These are phyloP conservation scores for Polyergus mexicanus DNA, from an alignment of 1,140 invertebrate genomes.

Conservation along the genomic window DNA sequence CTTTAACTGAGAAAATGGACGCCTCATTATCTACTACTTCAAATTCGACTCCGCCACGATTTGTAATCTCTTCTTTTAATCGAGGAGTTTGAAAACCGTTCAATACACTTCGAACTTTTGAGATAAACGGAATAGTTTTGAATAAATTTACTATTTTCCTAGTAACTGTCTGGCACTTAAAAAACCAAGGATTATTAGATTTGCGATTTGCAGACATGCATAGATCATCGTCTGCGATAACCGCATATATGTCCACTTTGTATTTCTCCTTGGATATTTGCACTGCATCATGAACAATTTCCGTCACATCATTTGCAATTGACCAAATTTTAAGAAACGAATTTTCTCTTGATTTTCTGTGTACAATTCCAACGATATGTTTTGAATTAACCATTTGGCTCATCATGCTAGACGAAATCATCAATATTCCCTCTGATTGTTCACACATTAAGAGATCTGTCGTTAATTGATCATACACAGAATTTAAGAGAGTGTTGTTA, in stretches of 20 bases:
- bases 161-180: constrained; percentile 26
- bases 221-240: constrained; percentile 14
- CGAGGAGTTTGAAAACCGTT: constrained; percentile 20
- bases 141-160: constrained; percentile 15
- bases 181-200: constrained; percentile 3
- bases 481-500: constrained; percentile 16
- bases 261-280: constrained; percentile 19
- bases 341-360: constrained; percentile 18
- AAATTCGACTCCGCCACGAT: constrained; percentile 6
- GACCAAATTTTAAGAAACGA: constrained; percentile 18
- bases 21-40: neutral
- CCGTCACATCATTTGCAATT: constrained; percentile 13
- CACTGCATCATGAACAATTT: constrained; percentile 5
- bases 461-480: constrained; percentile 14
- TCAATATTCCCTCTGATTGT: constrained; percentile 23
- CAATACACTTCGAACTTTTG: neutral
- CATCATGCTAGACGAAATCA: constrained; percentile 14
- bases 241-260: constrained; percentile 1
- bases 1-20: constrained; percentile 16
- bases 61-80: constrained; percentile 16
- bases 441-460: constrained; percentile 1
- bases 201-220: neutral
- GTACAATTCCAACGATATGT: constrained; percentile 23
- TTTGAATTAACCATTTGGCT: constrained; percentile 9
- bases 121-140: constrained; percentile 15